Base-by-base conservation (phyloP, 1,140 invertebrate genomes). In the Megalonaias nervosa region DNA sequence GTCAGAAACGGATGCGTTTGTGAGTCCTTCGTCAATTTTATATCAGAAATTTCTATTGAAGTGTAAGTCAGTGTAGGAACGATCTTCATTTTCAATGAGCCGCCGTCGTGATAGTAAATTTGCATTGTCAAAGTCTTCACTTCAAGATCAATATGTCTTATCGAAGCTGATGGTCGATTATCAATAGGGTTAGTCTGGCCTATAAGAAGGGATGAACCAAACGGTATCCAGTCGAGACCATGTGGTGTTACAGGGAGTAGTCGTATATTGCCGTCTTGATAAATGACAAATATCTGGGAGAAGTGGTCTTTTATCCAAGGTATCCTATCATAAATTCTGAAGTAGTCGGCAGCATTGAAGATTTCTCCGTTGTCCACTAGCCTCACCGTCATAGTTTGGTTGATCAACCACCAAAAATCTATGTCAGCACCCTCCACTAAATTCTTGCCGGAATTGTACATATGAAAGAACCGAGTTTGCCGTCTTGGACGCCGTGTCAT, bases 121-220 rank as follows among this genome's bases (percentile, higher is more conserved):
- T 31, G 55, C 57, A 77, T 55, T 67, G 16, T 21, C 17, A 38
- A 48, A 0, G 11, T 5, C 57, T 59, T 76, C 38, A 79, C 77
- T 19, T 77, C 71, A 12, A 84, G 67, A 58, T 80, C 71, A 19
- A 84, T 70, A n/a, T 60, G 65, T n/a, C 58, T 38, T 26, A 85
- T 82, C 21, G 80, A 79, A 14, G 82, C 78, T 6, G 57, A 38
- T 12, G 84, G 82, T 15, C 61, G 26, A 19, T 55, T 17, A 17
- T 55, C 38, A 59, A 9, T 21, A 11, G 76, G 75, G 64, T 83
- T 70, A 15, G 71, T 65, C 21, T 71, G 79, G 19, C 84, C 84
- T 15, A 83, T 66, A 14, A 85, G 58, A 23, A 85, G 62, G 19
- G 78, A 79, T 2, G 84, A 74, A 17, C 82, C 84, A 72, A 79